These are phyloP conservation scores for Sialia sialis DNA, from an alignment of 2,113 vertebrate genomes.

Conservation along the genomic window DNA sequence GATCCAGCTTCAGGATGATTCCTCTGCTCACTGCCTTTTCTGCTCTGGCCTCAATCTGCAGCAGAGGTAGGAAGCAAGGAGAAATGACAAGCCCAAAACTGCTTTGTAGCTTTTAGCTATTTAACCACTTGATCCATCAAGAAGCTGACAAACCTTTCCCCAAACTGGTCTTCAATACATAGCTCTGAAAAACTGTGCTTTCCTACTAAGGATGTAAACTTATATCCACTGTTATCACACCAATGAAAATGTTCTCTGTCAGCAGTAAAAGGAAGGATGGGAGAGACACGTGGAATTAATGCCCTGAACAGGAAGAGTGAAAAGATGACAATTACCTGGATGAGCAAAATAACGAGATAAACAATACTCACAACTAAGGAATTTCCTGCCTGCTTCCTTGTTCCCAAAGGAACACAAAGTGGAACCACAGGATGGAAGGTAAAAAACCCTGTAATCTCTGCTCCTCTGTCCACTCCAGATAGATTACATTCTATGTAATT, in stretches of 20 bases:
- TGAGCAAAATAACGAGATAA: slow-evolving; percentile 9
- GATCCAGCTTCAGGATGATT: background rate
- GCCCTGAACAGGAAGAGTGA: slow-evolving; percentile 13
- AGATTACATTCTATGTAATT: background rate
- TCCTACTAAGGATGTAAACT: background rate
- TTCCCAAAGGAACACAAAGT: slow-evolving; percentile 2
- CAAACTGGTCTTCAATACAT: background rate
- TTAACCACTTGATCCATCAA: background rate
- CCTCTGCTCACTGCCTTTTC: background rate
- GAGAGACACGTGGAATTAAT: background rate
- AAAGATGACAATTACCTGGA: slow-evolving; percentile 8
- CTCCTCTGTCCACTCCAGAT: background rate
- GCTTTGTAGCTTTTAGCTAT: background rate
- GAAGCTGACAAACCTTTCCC: background rate
- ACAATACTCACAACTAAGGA: slow-evolving; percentile 17
- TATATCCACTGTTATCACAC: background rate
- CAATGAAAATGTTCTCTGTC: background rate
- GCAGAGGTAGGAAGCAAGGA: background rate
- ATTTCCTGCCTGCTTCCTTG: slow-evolving; percentile 33
- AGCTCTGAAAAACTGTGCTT: background rate
- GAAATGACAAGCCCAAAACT: background rate
- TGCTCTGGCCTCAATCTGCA: background rate
- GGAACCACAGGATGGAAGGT: background rate
- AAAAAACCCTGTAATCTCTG: background rate
- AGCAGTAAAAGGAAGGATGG: background rate